Percentiles rank a stretch among this genome's conserved stretches.
Conservation (phyloP, 2,797 vertebrate species). For the Sebastes alutus region DNA sequence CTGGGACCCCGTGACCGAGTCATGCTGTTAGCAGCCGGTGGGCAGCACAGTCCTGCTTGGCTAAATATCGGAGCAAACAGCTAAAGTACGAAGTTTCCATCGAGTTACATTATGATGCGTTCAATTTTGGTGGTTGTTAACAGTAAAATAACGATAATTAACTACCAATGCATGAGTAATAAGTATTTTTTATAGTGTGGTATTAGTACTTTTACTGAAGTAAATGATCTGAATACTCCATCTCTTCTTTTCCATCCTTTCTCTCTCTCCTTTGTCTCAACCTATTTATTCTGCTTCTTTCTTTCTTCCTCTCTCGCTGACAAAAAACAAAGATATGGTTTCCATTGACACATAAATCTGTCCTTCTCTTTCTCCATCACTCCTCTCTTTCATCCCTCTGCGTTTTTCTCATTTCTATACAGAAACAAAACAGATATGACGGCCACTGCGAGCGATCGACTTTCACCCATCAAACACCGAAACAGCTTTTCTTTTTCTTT, state of each 20-base stretch:
- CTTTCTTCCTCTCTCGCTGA: not conserved
- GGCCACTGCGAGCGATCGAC: constrained; percentile 23
- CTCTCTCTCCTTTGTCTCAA: not conserved
- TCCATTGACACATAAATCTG: constrained; percentile 5
- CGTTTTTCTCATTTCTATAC: constrained; percentile 17
- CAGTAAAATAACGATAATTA: no score
- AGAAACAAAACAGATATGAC: not conserved
- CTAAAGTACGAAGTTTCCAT: no score
- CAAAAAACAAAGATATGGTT: constrained; percentile 16
- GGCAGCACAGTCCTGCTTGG: no score
- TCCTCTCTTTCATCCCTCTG: not conserved
- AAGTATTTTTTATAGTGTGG: no score
- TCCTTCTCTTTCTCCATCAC: not conserved
- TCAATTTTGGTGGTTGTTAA: no score
- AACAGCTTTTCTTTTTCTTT: constrained; percentile 20
- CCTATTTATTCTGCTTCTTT: not conserved
- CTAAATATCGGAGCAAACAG: no score
- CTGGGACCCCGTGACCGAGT: no score
- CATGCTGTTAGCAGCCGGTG: no score
- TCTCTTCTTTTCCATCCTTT: not conserved
- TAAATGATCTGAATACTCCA: not conserved
- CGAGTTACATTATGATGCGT: no score
- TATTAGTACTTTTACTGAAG: not conserved
- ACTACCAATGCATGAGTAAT: no score
- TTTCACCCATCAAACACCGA: constrained; percentile 51